phyloP scores from a whole-genome alignment of 2,797 vertebrate genomes.

The Mus minutoides region DNA sequence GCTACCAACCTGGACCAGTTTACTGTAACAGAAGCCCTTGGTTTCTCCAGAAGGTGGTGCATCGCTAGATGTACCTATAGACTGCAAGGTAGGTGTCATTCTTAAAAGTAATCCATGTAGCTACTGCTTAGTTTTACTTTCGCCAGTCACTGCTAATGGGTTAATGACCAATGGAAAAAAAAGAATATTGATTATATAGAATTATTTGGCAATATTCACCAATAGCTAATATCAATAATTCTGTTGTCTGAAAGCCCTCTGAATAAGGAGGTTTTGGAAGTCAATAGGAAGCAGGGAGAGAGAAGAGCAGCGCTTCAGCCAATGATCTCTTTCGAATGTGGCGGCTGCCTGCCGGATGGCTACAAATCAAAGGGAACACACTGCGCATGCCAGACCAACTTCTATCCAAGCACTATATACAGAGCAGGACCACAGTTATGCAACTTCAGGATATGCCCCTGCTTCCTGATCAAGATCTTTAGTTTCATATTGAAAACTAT shows the following conservation, averaged over 20 bases:
- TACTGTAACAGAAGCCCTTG: conserved; percentile 87
- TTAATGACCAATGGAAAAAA: conserved; percentile 62
- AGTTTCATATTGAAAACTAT: conserved; percentile 68
- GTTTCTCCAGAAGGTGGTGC: conserved; percentile 80
- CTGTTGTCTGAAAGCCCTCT: conserved; percentile 61
- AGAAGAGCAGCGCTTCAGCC: conserved; percentile 60
- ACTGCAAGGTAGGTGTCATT: conserved; percentile 83
- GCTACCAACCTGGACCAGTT: conserved; percentile 89
- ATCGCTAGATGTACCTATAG: conserved; percentile 77
- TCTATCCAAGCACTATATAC: conserved; percentile 77
- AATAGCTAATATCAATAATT: conserved; percentile 59
- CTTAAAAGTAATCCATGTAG: conserved; percentile 65
- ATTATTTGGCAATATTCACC: conserved; percentile 72
- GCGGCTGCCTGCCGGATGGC: conserved; percentile 70
- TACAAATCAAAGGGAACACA: conserved; percentile 75
- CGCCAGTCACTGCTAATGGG: conserved; percentile 66
- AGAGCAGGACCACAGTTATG: conserved; percentile 76
- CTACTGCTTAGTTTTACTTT: conserved; percentile 77
- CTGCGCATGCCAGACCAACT: conserved; percentile 72
- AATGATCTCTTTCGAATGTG: conserved; percentile 72
- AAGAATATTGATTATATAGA: conserved; percentile 27
- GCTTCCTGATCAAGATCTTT: conserved; percentile 74
- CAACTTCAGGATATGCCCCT: conserved; percentile 77
- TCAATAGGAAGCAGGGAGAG: conserved; percentile 75
- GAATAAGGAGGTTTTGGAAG: conserved; percentile 77